Evolutionary conservation across 2,113 vertebrate genomes (phyloP), one percentile per base, ranked within the genome.

Genomic region (Sclerurus mexicanus): DNA sequence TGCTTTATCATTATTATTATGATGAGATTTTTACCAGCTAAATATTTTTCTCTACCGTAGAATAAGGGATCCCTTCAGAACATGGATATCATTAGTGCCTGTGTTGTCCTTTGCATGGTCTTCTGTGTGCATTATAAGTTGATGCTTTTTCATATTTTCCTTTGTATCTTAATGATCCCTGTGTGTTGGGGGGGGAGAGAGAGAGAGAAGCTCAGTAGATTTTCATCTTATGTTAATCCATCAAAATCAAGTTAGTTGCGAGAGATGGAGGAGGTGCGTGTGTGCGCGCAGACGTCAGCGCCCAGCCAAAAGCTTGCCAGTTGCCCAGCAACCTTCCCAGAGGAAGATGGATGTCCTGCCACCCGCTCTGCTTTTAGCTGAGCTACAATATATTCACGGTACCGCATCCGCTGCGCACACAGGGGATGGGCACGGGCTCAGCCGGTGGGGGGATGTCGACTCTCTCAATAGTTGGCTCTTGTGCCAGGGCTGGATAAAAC

Each of bases 191-290:
- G 10, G 20, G 28, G 20, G 81, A 25, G 76, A 93, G 92, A 44
- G 74, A 93, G 64, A 62, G 85, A 85, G 96, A 83, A 67, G 94
- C 68, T 15, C 85, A 84, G 96, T 95, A 97, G 92, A 75, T 98
- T 98, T 97, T 98, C 96, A 97, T 98, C 85, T 81, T 40, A 79
- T 94, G 96, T 98, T 98, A 98, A 98, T 98, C 98, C 98, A 98
- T 98, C 98, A 98, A 98, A 98, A 98, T 98, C 98, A 98, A 98
- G 98, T 98, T 98, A 98, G 97, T 97, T 96, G 87, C 83, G 50
- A 93, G 97, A 90, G 98, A 97, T 97, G 98, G 97, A 98, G 96
- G 97, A 98, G 97, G 97, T 85, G 87, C 78, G 82, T 68, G 79
- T 92, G 96, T 94, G 96, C 86, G 44, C 53, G 44, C 95, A 96